Conservation (phyloP, 2,888 invertebrate species). For the Sesia bembeciformis region DNA sequence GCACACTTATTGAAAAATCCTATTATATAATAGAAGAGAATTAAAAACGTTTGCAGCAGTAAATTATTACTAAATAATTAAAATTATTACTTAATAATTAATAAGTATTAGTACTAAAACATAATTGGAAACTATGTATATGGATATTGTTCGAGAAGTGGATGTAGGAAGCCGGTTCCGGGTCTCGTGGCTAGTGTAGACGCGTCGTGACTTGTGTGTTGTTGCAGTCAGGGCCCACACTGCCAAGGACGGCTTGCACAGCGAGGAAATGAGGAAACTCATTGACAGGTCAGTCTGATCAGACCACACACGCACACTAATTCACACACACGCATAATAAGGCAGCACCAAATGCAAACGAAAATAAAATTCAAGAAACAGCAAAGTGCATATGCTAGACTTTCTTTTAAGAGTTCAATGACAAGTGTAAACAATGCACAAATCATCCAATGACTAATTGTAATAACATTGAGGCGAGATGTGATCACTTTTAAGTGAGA, state of each 20-base stretch:
- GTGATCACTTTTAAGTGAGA: no score
- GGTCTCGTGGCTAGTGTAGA: slow-evolving; percentile 63
- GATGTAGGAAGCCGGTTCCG: slow-evolving; percentile 44
- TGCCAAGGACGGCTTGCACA: slow-evolving; percentile 93
- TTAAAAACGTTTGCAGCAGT: background rate
- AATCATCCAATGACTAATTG: no score
- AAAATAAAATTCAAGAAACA: slow-evolving; percentile 4
- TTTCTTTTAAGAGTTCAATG: no score
- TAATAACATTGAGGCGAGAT: no score
- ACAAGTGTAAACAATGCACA: no score
- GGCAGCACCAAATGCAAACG: background rate
- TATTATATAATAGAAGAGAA: no score
- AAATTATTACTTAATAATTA: background rate
- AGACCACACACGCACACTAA: slow-evolving; percentile 21
- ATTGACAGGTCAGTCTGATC: slow-evolving; percentile 91
- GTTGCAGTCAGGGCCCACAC: slow-evolving; percentile 79
- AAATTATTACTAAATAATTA: no score
- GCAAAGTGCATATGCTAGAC: background rate
- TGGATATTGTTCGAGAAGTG: slow-evolving; percentile 35
- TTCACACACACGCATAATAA: background rate
- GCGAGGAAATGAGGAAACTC: slow-evolving; percentile 97
- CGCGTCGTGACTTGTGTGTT: slow-evolving; percentile 70
- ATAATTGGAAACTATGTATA: background rate
- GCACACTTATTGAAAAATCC: no score
- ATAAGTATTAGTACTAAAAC: background rate